These are phyloP conservation scores for Caprella mutica DNA, from an alignment of 2,888 invertebrate species.

Conservation along the genomic window DNA sequence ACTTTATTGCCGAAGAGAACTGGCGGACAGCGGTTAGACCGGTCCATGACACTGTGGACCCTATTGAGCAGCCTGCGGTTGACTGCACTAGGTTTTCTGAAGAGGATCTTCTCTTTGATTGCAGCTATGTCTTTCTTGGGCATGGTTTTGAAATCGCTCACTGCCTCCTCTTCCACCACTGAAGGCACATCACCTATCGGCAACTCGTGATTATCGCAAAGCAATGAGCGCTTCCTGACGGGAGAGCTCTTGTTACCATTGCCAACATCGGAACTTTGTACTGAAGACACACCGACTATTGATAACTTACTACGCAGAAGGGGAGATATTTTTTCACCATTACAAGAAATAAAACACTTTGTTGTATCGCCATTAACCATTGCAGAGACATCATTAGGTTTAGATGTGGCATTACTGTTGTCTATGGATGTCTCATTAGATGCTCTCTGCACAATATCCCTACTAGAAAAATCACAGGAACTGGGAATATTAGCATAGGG, in stretches of 20 bases:
- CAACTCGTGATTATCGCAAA: constrained; percentile 3
- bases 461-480: too few species aligned
- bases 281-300: not conserved
- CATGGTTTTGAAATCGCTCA: not conserved
- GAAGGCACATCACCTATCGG: constrained; percentile 9
- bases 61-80: not conserved
- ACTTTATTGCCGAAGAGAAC: too few species aligned
- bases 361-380: too few species aligned
- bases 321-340: constrained; percentile 3
- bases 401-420: too few species aligned
- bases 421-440: too few species aligned
- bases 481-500: too few species aligned
- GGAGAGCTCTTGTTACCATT: not conserved
- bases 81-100: not conserved
- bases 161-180: not conserved
- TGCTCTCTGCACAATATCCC: too few species aligned
- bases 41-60: not conserved
- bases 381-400: too few species aligned
- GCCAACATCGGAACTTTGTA: not conserved
- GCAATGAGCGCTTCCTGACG: not conserved
- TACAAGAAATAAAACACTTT: too few species aligned
- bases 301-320: not conserved
- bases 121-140: not conserved
- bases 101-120: constrained; percentile 1
- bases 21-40: not conserved